Conservation (phyloP, 2,888 invertebrate species). For the Limenitis camilla region DNA sequence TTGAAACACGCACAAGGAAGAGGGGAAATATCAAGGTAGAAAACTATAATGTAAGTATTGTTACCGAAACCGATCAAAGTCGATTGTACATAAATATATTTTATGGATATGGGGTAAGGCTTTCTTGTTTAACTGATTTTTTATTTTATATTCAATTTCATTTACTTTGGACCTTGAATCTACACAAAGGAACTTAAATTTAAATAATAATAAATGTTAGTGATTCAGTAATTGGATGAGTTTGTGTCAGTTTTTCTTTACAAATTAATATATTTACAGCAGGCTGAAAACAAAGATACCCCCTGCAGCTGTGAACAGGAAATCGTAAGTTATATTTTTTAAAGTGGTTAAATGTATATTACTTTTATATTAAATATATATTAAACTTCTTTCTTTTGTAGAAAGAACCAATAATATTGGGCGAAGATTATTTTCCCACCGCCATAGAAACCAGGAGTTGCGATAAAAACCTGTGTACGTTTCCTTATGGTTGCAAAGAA, state of each 20-base stretch:
- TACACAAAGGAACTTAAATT: too few species aligned
- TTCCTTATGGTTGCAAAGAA: slow-evolving; percentile 44
- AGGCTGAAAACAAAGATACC: slow-evolving; percentile 35
- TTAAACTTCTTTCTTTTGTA: slow-evolving; percentile 29
- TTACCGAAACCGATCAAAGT: too few species aligned
- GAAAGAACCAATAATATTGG: slow-evolving; percentile 36
- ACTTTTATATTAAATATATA: slow-evolving; percentile 2
- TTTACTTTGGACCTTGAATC: too few species aligned
- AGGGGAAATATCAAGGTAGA: slow-evolving; percentile 55
- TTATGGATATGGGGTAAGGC: too few species aligned
- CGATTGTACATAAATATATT: too few species aligned
- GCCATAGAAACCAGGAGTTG: slow-evolving; percentile 44
- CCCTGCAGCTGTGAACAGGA: slow-evolving; percentile 37
- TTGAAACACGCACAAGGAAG: slow-evolving; percentile 59
- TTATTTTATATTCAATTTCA: too few species aligned
- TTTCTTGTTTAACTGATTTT: too few species aligned
- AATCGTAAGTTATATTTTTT: slow-evolving; percentile 20
- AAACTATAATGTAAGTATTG: slow-evolving; percentile 43
- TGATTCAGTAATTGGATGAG: too few species aligned
- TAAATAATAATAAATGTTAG: too few species aligned
- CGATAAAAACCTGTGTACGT: slow-evolving; percentile 36
- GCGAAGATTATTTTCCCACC: slow-evolving; percentile 43
- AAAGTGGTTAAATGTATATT: neutral
- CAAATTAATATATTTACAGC: slow-evolving; percentile 34
- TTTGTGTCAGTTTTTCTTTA: neutral